Base-by-base conservation (phyloP, 2,888 invertebrate genomes). In the Tenthredo amoena region DNA sequence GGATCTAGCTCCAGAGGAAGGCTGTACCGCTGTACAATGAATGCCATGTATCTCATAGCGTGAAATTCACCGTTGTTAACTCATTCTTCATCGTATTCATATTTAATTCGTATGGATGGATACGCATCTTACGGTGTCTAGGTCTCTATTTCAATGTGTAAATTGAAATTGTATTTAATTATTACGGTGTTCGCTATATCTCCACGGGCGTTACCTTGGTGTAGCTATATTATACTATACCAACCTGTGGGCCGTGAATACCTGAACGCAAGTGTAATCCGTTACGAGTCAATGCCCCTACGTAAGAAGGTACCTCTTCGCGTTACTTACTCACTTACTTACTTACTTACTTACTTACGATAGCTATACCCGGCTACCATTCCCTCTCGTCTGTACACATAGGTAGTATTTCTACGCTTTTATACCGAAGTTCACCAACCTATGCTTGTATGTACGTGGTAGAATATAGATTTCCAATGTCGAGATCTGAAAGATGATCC, bases 241-340 rank as follows among this genome's bases (percentile, higher is more conserved):
- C 68, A 84, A 85, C 85, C 86, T 87, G 89, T 89, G 89, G 89
- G 87, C 85, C 87, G 90, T 81, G 81, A 81, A 81, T 81, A 62
- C 58, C 62, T 62, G 50, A 62, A 81, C 58, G 81, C 58, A 81
- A 81, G 81, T 81, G 81, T 62, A 87, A 90, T 89, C 91, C 92
- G 91, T 91, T 92, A 91, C 91, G 89, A 91, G 92, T 92, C 92
- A 92, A 91, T 89, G 92, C 89, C 92, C 92, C 81, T 58, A 50
- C 55, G 77, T 81, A 62, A 81, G 40, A 37, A 62, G 58, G 62
- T 50, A 62, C 21, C 37, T 58, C 37, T 81, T 50, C 77, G 55
- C 31, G 55, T 77, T 81, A 40, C 62, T 81, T 40, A 55, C 50
- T 50, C 18, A 76, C 76, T 47, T 71, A 21, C 15, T 43, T 74